Conservation (phyloP, 2,888 invertebrate species). For the Trissolcus brochymenae region DNA sequence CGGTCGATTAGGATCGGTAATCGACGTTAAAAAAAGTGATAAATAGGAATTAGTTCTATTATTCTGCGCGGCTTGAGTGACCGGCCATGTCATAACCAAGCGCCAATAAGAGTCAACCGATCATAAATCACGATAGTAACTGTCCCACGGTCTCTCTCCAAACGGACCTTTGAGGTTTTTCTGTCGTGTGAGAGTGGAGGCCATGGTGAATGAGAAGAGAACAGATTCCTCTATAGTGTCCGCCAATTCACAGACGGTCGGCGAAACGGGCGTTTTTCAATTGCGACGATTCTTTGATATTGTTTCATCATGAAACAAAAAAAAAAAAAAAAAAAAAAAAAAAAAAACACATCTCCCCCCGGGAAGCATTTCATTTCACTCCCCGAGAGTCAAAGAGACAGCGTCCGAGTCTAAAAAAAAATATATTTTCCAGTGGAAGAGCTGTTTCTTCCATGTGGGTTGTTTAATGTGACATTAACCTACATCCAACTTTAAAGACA, state of each 20-base stretch:
- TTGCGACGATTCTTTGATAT: slow-evolving; percentile 33
- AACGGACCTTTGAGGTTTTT: slow-evolving; percentile 55
- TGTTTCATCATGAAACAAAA: slow-evolving; percentile 14
- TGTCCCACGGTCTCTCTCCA: slow-evolving; percentile 60
- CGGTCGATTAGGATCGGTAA: slow-evolving; percentile 28
- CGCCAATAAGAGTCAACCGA: slow-evolving; percentile 65
- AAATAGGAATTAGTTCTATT: slow-evolving; percentile 50
- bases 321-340: slow-evolving; percentile 10
- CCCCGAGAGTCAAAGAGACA: slow-evolving; percentile 19
- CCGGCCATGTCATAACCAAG: slow-evolving; percentile 65
- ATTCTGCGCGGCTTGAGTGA: slow-evolving; percentile 59
- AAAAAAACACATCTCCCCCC: slow-evolving; percentile 8
- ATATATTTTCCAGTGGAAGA: slow-evolving; percentile 15
- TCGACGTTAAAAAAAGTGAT: slow-evolving; percentile 44
- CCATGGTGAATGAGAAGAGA: slow-evolving; percentile 44
- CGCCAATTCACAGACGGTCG: slow-evolving; percentile 5
- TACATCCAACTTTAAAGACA: slow-evolving; percentile 14
- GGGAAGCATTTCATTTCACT: slow-evolving; percentile 12
- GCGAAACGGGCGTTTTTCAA: slow-evolving; percentile 43
- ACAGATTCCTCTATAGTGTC: slow-evolving; percentile 26
- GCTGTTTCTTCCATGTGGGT: slow-evolving; percentile 13
- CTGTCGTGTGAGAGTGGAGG: slow-evolving; percentile 9
- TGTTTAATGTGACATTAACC: slow-evolving; percentile 33
- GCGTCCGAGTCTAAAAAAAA: slow-evolving; percentile 12
- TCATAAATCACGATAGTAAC: slow-evolving; percentile 67